Base-by-base conservation (phyloP, 2,888 invertebrate genomes). In the Acrocyrtus sp. region DNA sequence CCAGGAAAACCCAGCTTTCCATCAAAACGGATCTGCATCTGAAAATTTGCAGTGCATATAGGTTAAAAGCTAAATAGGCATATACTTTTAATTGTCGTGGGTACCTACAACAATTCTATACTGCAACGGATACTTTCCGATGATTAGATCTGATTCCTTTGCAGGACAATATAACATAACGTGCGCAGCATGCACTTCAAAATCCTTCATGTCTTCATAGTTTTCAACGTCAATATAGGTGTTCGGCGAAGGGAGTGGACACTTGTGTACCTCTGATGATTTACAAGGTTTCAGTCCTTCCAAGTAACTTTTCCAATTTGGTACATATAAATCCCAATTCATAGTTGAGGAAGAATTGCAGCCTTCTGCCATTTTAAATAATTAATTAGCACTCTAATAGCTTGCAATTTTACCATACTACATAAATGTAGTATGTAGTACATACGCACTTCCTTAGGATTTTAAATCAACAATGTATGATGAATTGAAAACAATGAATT, bases 11-110 rank as follows among this genome's bases (percentile, higher is more conserved):
- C 66, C 1, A 57, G 19, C 2, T 19, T 29, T 1, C 66, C 66
- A 21, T 66, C 66, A 41, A 66, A 66, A 6, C 66, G 47, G n/a
- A 66, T 3, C 43, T 66, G 66, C 66, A 66, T 66, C 66, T 66
- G 21, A 19, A 61, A 26, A 56, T n/a, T n/a, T n/a, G n/a, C n/a
- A n/a, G n/a, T n/a, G n/a, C n/a, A n/a, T n/a, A n/a, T n/a, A n/a
- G n/a, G n/a, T n/a, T n/a, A n/a, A n/a, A n/a, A n/a, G n/a, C n/a
- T n/a, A n/a, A n/a, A n/a, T n/a, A n/a, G n/a, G n/a, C n/a, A n/a
- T n/a, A n/a, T n/a, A n/a, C n/a, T n/a, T n/a, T n/a, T n/a, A n/a
- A 34, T 12, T 34, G 34, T 12, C 5, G 34, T 34, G 34, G 34
- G 34, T 34, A 34, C 34, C 12, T 41, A 62, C 62, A 15, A 24